Evolutionary conservation across 2,888 invertebrate genomes (phyloP).

Genomic region (Carabus problematicus): DNA sequence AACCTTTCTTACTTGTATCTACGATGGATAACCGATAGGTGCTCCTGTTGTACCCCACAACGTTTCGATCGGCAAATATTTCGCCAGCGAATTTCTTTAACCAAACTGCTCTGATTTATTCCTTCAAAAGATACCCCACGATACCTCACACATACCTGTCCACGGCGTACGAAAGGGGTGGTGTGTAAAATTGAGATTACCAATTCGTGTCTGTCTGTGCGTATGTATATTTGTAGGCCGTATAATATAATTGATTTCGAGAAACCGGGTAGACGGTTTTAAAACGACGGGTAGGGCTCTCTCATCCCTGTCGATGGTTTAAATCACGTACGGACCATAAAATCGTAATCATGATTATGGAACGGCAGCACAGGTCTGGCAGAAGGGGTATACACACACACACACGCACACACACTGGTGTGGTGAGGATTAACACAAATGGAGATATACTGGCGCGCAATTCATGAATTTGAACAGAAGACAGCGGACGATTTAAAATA

Average conservation of each 20-base stretch:
- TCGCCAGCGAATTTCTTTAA: no score
- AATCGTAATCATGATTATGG: constrained; percentile 41
- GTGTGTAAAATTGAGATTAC: background rate
- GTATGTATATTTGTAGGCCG: background rate
- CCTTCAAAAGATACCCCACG: no score
- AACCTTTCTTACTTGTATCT: no score
- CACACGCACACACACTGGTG: constrained; percentile 13
- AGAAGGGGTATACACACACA: constrained; percentile 3
- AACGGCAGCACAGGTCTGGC: constrained; percentile 6
- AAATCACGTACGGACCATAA: constrained; percentile 42
- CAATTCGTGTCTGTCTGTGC: background rate
- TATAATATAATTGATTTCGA: constrained; percentile 10
- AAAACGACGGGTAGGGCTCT: constrained; percentile 21
- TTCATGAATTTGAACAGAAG: constrained; percentile 42
- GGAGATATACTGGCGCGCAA: constrained; percentile 39
- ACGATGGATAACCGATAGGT: no score
- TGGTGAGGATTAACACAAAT: constrained; percentile 21
- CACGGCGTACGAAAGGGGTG: no score
- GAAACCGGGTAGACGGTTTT: background rate
- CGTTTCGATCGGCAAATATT: no score
- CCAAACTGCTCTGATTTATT: no score
- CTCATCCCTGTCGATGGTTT: constrained; percentile 32
- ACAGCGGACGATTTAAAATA: constrained; percentile 40
- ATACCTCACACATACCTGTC: no score
- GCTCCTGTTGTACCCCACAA: no score